Conservation (phyloP, 2,113 vertebrate species). For the Cryptomyrus ogoouensis region DNA sequence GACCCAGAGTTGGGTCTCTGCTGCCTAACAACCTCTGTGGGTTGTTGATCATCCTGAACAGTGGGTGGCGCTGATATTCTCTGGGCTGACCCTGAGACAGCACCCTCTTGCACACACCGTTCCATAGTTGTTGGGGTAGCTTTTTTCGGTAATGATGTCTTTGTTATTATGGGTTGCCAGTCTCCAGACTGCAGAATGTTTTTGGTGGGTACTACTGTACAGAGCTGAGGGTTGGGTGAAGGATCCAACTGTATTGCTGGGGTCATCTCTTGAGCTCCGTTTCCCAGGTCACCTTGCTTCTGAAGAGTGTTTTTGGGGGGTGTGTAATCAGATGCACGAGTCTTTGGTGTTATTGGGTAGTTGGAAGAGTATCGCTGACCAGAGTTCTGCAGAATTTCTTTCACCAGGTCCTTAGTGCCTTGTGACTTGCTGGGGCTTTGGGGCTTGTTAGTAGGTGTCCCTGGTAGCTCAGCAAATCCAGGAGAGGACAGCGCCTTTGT, state of each 20-base stretch:
- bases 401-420: not conserved
- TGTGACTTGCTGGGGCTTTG: not conserved
- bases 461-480: constrained; percentile 15
- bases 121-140: not conserved
- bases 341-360: not conserved
- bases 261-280: not conserved
- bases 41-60: constrained; percentile 28
- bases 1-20: constrained; percentile 54
- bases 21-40: constrained; percentile 29
- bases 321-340: not conserved
- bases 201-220: not conserved
- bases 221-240: not conserved
- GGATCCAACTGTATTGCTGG: constrained; percentile 1
- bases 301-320: not conserved
- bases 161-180: not conserved
- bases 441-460: constrained; percentile 26
- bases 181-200: not conserved
- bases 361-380: not conserved
- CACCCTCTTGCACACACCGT: not conserved
- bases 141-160: constrained; percentile 26
- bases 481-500: not conserved
- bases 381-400: constrained; percentile 5
- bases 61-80: not conserved
- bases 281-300: not conserved
- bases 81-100: not conserved